Evolutionary conservation across 2,113 vertebrate genomes (phyloP).

Genomic region (Mesoclemmys tuberculata): DNA sequence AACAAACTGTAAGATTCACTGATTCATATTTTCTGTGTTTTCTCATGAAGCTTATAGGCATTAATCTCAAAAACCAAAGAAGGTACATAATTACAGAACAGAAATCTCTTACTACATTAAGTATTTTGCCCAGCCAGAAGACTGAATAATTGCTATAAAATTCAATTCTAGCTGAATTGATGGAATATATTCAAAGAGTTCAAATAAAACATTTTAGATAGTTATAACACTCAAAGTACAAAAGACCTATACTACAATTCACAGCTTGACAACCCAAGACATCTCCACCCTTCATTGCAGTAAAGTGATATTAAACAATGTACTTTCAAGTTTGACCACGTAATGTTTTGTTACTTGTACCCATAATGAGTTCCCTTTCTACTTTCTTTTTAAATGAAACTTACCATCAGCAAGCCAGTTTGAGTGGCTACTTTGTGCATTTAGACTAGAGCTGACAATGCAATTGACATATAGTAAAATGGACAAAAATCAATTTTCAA

Average conservation of each 20-base stretch:
- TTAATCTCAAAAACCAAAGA: slow-evolving; percentile 74
- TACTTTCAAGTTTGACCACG: neutral
- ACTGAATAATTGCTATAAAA: slow-evolving; percentile 87
- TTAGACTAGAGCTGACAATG: slow-evolving; percentile 34
- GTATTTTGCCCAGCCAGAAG: slow-evolving; percentile 85
- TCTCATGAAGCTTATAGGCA: slow-evolving; percentile 78
- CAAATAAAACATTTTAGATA: slow-evolving; percentile 79
- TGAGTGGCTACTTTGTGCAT: slow-evolving; percentile 33
- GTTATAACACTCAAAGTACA: slow-evolving; percentile 72
- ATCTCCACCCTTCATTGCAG: slow-evolving; percentile 57
- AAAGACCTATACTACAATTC: slow-evolving; percentile 81
- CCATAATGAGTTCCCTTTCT: neutral
- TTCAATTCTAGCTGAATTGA: slow-evolving; percentile 91
- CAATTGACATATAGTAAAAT: neutral
- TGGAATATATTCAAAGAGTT: slow-evolving; percentile 82
- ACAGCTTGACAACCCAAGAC: slow-evolving; percentile 82
- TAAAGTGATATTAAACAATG: neutral
- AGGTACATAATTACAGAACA: slow-evolving; percentile 85
- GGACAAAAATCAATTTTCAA: slow-evolving; percentile 25
- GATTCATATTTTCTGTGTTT: slow-evolving; percentile 75
- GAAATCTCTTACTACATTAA: slow-evolving; percentile 90
- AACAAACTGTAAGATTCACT: slow-evolving; percentile 78
- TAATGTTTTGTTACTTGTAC: neutral
- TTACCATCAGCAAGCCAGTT: slow-evolving; percentile 21
- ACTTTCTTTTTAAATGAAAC: neutral